Conservation (phyloP, 2,113 vertebrate species). For the Meles meles region DNA sequence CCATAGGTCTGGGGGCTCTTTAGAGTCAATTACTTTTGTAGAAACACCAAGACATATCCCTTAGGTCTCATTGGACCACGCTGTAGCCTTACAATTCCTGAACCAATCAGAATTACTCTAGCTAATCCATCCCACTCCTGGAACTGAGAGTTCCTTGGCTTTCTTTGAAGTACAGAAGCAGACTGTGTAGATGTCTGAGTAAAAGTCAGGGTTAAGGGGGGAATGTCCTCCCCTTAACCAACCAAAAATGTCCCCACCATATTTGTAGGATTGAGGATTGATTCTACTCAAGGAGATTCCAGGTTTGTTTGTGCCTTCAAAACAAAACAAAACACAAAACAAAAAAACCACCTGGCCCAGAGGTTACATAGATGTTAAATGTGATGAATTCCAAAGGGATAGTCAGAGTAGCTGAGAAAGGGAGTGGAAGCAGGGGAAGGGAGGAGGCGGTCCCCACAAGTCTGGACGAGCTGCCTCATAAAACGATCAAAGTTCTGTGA, state of each 20-base stretch:
- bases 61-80: background rate
- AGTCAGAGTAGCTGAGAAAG: background rate
- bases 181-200: background rate
- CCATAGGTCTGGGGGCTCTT: background rate
- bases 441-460: conserved; percentile 57
- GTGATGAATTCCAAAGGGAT: background rate
- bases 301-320: background rate
- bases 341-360: background rate
- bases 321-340: too few relatives aligned
- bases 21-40: background rate
- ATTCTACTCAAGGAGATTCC: background rate
- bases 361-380: background rate
- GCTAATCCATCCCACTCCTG: background rate
- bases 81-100: background rate
- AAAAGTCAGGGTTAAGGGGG: background rate
- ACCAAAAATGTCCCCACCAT: background rate
- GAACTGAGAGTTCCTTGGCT: background rate
- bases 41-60: background rate
- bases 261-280: background rate
- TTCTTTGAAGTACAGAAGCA: background rate
- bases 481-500: conserved; percentile 67
- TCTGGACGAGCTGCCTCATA: conserved; percentile 28
- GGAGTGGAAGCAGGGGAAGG: background rate
- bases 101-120: background rate
- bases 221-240: too few relatives aligned